Evolutionary conservation across 1,140 invertebrate genomes (phyloP), one percentile per base, ranked within the genome.

Genomic region (Odontomachus brunneus): DNA sequence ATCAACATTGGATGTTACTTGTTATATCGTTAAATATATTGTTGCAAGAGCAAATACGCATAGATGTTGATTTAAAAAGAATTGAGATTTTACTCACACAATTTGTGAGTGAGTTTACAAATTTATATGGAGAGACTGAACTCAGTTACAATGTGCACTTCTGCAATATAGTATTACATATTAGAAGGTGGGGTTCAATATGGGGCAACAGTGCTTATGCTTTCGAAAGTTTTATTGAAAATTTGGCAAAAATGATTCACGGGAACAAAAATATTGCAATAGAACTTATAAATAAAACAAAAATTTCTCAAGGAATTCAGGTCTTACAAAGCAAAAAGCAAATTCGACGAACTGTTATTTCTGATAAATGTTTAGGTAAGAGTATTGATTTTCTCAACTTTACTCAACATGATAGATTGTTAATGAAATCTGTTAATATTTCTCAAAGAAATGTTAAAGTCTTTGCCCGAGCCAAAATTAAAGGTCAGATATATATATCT

Each of bases 41-140:
- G n/a, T 62, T 62, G 15, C 59, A 62, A 62, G 26, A 62, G 29
- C 14, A 62, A 29, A 62, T 62, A 2, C 14, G 9, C 26, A 62
- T 62, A n/a, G n/a, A n/a, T 26, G 17, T 17, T 62, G 24, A 62
- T 12, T 33, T 62, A 62, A 15, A n/a, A 29, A 62, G 14, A 62
- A 62, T 17, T 29, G 14, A 62, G 7, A 33, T 62, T 24, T 62
- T 62, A 60, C 59, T 60, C 17, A 62, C 59, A 62, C 15, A 7
- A 62, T 62, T 62, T 62, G 59, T 62, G 15, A 62, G 24, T 62
- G 26, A 62, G 15, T 63, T 63, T 63, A 17, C n/a, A 63, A 11
- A 9, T 63, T 12, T 63, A 9, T 38, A 63, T 44, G 60, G 33
- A 38, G 29, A 38, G 17, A 12, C 33, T 63, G 29, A 63, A 44